Percentiles rank a stretch among this genome's conserved stretches.
These are phyloP conservation scores for Urophycis tenuis DNA, from an alignment of 2,797 vertebrate genomes.

Conservation along the genomic window DNA sequence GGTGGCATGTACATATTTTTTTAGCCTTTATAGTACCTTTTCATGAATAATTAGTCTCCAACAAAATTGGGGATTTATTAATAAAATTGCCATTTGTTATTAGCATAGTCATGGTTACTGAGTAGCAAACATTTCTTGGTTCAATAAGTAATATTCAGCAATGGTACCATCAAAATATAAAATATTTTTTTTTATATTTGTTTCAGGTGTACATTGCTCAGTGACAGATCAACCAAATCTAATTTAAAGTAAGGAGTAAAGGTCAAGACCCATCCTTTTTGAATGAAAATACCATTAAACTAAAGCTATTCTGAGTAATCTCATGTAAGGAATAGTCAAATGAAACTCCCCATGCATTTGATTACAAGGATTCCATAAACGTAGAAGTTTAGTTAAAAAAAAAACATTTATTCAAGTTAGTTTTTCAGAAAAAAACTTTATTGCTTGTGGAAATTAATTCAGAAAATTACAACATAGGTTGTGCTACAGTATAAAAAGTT, in stretches of 20 bases:
- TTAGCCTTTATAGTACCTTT: slow-evolving; percentile 30
- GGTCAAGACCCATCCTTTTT: not conserved
- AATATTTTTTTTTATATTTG: too few species aligned
- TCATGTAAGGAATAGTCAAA: not conserved
- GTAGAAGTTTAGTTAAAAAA: not conserved
- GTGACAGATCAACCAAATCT: not conserved
- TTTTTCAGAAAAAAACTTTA: not conserved
- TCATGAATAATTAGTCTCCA: slow-evolving; percentile 5
- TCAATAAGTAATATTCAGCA: not conserved
- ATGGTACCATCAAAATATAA: not conserved
- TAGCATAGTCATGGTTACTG: not conserved
- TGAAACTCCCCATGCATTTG: not conserved
- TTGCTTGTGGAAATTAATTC: not conserved
- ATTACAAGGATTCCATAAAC: not conserved
- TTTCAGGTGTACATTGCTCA: not conserved
- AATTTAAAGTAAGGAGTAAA: too few species aligned
- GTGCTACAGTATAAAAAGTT: not conserved
- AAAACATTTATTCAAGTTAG: not conserved
- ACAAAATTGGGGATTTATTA: not conserved
- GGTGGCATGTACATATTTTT: slow-evolving; percentile 24
- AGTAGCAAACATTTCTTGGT: not conserved
- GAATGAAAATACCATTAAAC: not conserved
- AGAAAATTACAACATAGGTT: not conserved
- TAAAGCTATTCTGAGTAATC: not conserved
- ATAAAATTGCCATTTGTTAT: slow-evolving; percentile 1